Percentiles rank a stretch among this genome's conserved stretches.
These are phyloP conservation scores for Augochlora pura DNA, from an alignment of 1,140 invertebrate genomes.

Conservation along the genomic window DNA sequence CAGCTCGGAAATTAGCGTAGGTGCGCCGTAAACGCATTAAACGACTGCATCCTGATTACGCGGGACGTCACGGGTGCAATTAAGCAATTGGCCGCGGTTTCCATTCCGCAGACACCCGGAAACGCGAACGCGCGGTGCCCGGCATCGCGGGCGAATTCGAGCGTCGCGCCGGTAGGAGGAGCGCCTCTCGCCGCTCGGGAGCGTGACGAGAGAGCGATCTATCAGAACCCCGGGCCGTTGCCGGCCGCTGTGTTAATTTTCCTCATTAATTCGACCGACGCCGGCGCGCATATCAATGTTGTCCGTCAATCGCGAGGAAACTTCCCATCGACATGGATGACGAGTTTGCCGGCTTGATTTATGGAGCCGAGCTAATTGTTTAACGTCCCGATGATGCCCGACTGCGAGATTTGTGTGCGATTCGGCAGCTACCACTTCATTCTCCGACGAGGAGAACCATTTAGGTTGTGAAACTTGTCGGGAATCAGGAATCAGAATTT, in stretches of 20 bases:
- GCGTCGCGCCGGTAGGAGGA: background rate
- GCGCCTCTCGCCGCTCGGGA: conserved; percentile 10
- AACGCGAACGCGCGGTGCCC: conserved; percentile 36
- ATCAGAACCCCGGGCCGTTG: background rate
- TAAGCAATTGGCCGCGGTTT: conserved; percentile 78
- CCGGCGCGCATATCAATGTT: conserved; percentile 14
- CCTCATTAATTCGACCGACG: conserved; percentile 21
- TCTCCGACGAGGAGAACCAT: too few relatives aligned
- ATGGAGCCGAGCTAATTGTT: background rate
- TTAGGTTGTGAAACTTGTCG: too few relatives aligned
- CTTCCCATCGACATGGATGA: background rate
- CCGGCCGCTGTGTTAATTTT: conserved; percentile 27
- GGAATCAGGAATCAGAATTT: too few relatives aligned
- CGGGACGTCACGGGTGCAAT: conserved; percentile 70
- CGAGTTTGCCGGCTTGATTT: background rate
- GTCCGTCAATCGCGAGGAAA: background rate
- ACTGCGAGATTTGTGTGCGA: too few relatives aligned
- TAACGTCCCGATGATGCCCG: too few relatives aligned
- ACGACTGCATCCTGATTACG: conserved; percentile 78
- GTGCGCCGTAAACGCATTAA: conserved; percentile 73
- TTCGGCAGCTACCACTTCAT: too few relatives aligned
- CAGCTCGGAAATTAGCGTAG: conserved; percentile 71
- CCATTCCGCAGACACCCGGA: conserved; percentile 71
- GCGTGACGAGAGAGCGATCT: conserved; percentile 6
- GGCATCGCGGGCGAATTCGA: background rate